Evolutionary conservation across 92 coral and sea anemone species (phyloP).

Genomic region (Blastomussa wellsi): DNA sequence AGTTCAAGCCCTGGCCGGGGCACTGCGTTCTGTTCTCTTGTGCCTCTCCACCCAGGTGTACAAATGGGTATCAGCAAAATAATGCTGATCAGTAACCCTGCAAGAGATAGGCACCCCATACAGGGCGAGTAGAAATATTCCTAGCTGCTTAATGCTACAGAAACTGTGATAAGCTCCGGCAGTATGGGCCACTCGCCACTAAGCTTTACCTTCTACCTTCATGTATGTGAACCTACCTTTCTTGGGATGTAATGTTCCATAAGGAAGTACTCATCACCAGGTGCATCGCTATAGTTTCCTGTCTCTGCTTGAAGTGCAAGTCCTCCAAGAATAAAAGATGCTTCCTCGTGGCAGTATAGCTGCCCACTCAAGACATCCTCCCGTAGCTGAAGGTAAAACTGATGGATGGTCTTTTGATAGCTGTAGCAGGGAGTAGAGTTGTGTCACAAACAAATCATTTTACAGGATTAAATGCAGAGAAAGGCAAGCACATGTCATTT

Average conservation of each 20-base stretch:
- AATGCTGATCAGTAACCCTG: too few relatives aligned
- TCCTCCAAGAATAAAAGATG: constrained; percentile 83
- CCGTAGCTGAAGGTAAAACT: constrained; percentile 93
- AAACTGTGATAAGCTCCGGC: too few relatives aligned
- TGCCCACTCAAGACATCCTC: constrained; percentile 78
- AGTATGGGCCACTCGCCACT: too few relatives aligned
- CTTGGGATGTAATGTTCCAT: constrained; percentile 85
- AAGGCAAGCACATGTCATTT: background rate
- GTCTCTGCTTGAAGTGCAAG: constrained; percentile 97
- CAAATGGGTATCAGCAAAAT: too few relatives aligned
- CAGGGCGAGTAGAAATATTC: too few relatives aligned
- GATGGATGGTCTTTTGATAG: constrained; percentile 81
- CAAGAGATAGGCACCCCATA: too few relatives aligned
- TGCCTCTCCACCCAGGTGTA: too few relatives aligned
- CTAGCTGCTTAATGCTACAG: too few relatives aligned
- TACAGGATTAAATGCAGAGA: background rate
- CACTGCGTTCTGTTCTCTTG: too few relatives aligned
- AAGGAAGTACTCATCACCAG: constrained; percentile 83
- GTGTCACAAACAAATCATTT: background rate
- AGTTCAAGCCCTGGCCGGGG: too few relatives aligned
- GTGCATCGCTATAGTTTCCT: constrained; percentile 71
- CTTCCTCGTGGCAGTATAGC: constrained; percentile 89
- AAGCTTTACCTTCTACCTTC: too few relatives aligned
- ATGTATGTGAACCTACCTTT: constrained; percentile 47
- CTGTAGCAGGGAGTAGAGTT: constrained; percentile 37